A percentile compares a stretch with the other conserved stretches of the same genome.
phyloP scores from a whole-genome alignment of 2,888 invertebrate species.

The Cephalotes varians region DNA sequence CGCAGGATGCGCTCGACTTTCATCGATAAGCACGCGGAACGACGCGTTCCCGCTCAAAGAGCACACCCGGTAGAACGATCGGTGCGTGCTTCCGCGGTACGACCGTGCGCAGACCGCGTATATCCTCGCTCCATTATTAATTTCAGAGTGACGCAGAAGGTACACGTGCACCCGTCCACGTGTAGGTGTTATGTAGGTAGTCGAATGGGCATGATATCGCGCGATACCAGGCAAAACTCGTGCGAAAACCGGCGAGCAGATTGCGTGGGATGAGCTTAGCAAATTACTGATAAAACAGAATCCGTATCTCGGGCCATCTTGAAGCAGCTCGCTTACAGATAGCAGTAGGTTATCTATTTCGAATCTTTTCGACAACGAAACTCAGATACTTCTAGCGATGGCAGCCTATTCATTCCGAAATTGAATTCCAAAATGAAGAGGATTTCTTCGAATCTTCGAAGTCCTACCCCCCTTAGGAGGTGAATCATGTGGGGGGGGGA shows the following conservation, averaged over 20 bases:
- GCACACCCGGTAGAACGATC: conserved; percentile 70
- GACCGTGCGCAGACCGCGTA: conserved; percentile 82
- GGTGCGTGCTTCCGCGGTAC: conserved; percentile 74
- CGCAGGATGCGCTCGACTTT: conserved; percentile 33
- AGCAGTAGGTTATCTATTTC: not conserved
- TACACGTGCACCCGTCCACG: conserved; percentile 68
- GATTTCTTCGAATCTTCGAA: too few species aligned
- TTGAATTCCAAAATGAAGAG: not conserved
- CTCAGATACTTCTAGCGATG: not conserved
- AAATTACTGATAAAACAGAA: conserved; percentile 14
- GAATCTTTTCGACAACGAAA: not conserved
- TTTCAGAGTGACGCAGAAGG: conserved; percentile 73
- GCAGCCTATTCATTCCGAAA: not conserved
- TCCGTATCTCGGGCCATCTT: not conserved
- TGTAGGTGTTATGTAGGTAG: conserved; percentile 67
- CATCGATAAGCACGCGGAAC: conserved; percentile 53
- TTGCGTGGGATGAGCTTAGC: conserved; percentile 48
- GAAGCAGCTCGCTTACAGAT: not conserved
- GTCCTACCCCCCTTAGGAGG: too few species aligned
- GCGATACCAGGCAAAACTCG: conserved; percentile 31
- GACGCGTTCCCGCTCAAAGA: conserved; percentile 44
- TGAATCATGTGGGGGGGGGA: too few species aligned
- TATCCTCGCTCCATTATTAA: conserved; percentile 84
- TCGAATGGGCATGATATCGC: conserved; percentile 38
- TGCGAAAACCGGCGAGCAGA: conserved; percentile 49